Conservation (phyloP, 1,140 invertebrate species). For the Plutomurus gul region DNA sequence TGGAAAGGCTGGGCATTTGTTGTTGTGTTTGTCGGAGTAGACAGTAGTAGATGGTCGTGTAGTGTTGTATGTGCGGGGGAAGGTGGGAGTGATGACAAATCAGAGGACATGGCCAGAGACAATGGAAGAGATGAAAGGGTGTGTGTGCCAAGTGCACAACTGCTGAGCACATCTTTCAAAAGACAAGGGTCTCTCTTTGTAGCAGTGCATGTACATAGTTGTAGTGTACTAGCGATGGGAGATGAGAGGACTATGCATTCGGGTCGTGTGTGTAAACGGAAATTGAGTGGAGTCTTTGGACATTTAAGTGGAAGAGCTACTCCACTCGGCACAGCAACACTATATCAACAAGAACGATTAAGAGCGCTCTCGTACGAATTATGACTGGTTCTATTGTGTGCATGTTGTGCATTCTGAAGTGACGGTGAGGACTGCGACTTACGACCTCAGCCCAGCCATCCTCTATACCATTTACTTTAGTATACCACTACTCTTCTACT, state of each 20-base stretch:
- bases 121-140: neutral
- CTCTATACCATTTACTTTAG: neutral
- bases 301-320: neutral
- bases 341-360: constrained; percentile 3
- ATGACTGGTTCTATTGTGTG: neutral
- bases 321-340: neutral
- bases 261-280: neutral
- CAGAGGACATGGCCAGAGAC: neutral
- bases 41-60: neutral
- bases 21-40: too few species aligned
- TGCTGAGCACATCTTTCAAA: neutral
- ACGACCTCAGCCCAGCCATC: neutral
- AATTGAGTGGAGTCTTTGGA: neutral
- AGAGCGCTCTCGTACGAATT: neutral
- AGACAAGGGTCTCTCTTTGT: neutral
- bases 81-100: constrained; percentile 12
- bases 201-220: too few species aligned
- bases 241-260: too few species aligned
- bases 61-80: neutral
- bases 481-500: neutral
- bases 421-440: constrained; percentile 15
- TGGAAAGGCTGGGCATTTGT: too few species aligned
- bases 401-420: neutral
- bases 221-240: too few species aligned
- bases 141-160: neutral